These are phyloP conservation scores for Lypha dubia DNA, from an alignment of 2,888 invertebrate genomes.

Conservation along the genomic window DNA sequence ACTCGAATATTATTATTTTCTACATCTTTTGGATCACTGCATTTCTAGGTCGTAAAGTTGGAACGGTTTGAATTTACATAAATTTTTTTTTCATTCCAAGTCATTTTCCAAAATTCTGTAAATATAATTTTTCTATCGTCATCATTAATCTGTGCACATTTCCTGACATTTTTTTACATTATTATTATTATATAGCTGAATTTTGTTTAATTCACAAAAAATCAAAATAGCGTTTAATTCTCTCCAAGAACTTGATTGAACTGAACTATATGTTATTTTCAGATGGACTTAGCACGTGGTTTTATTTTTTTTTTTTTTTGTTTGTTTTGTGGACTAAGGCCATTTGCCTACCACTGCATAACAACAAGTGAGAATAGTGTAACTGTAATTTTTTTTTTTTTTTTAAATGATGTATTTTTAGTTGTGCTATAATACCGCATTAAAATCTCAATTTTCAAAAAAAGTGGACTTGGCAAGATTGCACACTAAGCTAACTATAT, in stretches of 20 bases:
- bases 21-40: slow-evolving; percentile 35
- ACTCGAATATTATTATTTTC: neutral
- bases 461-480: too few relatives aligned
- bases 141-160: slow-evolving; percentile 44
- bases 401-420: too few relatives aligned
- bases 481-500: too few relatives aligned
- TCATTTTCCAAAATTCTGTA: slow-evolving; percentile 39
- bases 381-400: too few relatives aligned
- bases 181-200: slow-evolving; percentile 34
- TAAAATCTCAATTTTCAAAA: neutral
- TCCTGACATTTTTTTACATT: slow-evolving; percentile 36
- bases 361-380: slow-evolving; percentile 30
- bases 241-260: too few relatives aligned
- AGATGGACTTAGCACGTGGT: too few relatives aligned
- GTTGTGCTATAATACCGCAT: neutral
- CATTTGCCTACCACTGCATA: slow-evolving; percentile 54
- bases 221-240: too few relatives aligned
- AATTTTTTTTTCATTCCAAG: slow-evolving; percentile 38
- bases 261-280: too few relatives aligned
- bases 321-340: too few relatives aligned
- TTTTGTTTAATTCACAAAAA: too few relatives aligned
- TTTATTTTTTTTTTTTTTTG: too few relatives aligned
- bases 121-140: slow-evolving; percentile 42
- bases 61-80: slow-evolving; percentile 18
- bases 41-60: slow-evolving; percentile 46